These are phyloP conservation scores for Procambarus clarkii DNA, from an alignment of 1,140 invertebrate genomes.

Conservation along the genomic window DNA sequence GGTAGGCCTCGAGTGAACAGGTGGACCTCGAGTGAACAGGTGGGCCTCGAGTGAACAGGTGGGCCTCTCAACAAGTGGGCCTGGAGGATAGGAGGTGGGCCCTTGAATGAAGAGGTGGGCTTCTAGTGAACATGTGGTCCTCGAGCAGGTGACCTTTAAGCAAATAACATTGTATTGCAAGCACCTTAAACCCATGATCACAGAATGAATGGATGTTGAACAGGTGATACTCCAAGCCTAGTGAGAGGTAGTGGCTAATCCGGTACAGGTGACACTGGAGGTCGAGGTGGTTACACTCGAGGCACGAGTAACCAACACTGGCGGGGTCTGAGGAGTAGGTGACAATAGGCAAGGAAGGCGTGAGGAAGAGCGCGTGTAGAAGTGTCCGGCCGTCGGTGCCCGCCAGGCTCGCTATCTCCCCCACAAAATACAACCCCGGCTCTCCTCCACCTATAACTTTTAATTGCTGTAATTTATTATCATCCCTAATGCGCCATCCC, in stretches of 20 bases:
- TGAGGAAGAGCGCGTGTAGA: not conserved
- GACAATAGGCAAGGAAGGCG: not conserved
- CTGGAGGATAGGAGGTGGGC: not conserved
- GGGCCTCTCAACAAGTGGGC: too few relatives aligned
- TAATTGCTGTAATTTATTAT: conserved; percentile 70
- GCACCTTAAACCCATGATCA: too few relatives aligned
- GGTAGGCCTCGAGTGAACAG: not conserved
- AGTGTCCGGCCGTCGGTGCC: not conserved
- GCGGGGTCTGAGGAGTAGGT: not conserved
- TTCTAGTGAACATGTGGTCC: too few relatives aligned
- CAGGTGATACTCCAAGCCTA: not conserved
- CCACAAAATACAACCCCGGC: conserved; percentile 65
- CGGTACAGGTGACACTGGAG: not conserved
- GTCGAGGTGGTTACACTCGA: not conserved
- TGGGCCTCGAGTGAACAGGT: not conserved
- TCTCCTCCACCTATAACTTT: conserved; percentile 64
- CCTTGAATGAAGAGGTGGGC: not conserved
- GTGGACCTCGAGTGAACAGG: not conserved
- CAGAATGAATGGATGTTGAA: too few relatives aligned
- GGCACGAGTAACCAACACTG: too few relatives aligned
- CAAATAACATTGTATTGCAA: too few relatives aligned
- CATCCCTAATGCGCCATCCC: conserved; percentile 67
- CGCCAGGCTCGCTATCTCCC: conserved; percentile 47
- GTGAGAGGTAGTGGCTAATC: too few relatives aligned
- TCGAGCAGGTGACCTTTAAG: too few relatives aligned